These are phyloP conservation scores for Folsomia candida DNA, from an alignment of 2,888 invertebrate species.

Conservation along the genomic window DNA sequence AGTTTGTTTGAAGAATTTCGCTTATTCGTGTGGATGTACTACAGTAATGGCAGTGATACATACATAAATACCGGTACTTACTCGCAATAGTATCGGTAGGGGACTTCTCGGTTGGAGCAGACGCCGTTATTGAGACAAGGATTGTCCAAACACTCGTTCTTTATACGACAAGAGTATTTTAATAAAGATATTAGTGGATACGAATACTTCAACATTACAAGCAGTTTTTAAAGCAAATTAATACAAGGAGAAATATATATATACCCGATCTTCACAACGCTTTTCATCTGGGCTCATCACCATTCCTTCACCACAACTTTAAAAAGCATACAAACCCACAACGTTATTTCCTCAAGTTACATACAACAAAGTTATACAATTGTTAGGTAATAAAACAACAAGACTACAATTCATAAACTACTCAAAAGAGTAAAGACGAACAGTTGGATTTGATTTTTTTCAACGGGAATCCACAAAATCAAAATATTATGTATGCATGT, in stretches of 20 bases:
- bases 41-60: too few species aligned
- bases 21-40: too few species aligned
- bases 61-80: slow-evolving; percentile 57
- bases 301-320: slow-evolving; percentile 89
- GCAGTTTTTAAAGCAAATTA: neutral
- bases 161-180: slow-evolving; percentile 54
- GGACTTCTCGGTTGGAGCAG: slow-evolving; percentile 87
- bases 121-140: slow-evolving; percentile 91
- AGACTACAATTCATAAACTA: neutral
- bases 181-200: neutral
- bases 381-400: neutral
- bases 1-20: too few species aligned
- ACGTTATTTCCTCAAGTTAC: slow-evolving; percentile 6
- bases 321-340: slow-evolving; percentile 20
- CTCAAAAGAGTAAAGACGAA: neutral
- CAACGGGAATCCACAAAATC: neutral
- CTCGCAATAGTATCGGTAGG: slow-evolving; percentile 79
- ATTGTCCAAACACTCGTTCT: slow-evolving; percentile 90
- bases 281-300: slow-evolving; percentile 85
- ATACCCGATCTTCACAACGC: slow-evolving; percentile 75
- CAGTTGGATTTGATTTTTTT: neutral
- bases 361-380: too few species aligned
- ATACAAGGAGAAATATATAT: too few species aligned
- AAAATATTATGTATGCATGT: neutral
- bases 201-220: neutral